Base-by-base conservation (phyloP, 1,140 invertebrate species). In the Drosophila arizonae region DNA sequence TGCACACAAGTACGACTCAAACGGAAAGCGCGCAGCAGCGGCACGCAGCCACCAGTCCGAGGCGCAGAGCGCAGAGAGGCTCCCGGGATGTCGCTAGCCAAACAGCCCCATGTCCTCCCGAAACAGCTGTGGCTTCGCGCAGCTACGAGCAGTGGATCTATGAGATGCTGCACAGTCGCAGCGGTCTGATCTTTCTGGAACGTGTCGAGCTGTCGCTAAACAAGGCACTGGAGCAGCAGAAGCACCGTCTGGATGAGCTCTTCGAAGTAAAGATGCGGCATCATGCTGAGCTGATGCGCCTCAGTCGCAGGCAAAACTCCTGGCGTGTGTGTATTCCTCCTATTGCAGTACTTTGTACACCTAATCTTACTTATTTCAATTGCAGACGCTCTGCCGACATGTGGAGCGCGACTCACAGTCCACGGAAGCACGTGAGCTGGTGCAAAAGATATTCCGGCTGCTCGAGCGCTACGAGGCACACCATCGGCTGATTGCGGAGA, bases 131-230 rank as follows among this genome's bases (percentile, higher is more conserved):
- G 33, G 24, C 6, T 9, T n/a, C 63, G 1, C 61, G 60, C 28
- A 76, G 43, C 43, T 91, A 91, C 50, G 69, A 76, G 0, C 58
- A 89, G 13, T 91, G 90, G 90, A 77, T 91, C 17, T 39, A 77
- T 9, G 90, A 91, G 56, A 90, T 91, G 90, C 71, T 86, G 4
- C 73, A 80, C 60, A 89, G 72, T 6, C 11, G 30, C 8, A 91
- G 78, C 61, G 90, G 90, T 0, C 64, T 84, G 26, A 46, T 84
- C 9, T 91, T 91, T 30, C 64, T 91, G 10, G 76, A 90, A 10
- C 76, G 81, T 17, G 89, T 90, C 41, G 90, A 91, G 51, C 45
- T 75, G 6, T 90, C 90, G 9, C 52, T 91, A 15, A 72, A 71
- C 24, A 91, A 91, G 60, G 86, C 89, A 1, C 30, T 90, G 10